A percentile compares a stretch with the other conserved stretches of the same genome.
phyloP scores from a whole-genome alignment of 2,888 invertebrate genomes.

The Eledone cirrhosa region DNA sequence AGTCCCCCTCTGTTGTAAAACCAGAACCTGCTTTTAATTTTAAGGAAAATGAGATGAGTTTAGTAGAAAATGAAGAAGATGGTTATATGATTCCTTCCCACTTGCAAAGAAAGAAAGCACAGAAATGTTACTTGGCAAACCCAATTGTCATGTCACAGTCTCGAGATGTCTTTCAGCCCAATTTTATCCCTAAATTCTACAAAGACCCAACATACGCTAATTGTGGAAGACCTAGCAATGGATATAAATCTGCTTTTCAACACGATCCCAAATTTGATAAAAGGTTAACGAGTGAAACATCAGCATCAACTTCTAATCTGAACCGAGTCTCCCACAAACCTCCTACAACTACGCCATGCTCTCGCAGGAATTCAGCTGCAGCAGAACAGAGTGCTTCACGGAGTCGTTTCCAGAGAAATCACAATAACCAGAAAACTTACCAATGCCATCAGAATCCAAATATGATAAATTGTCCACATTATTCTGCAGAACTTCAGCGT shows the following conservation, averaged over 20 bases:
- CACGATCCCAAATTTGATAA: neutral
- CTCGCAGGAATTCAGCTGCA: constrained; percentile 13
- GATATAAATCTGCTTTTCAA: neutral
- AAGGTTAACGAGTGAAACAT: neutral
- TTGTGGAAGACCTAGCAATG: neutral
- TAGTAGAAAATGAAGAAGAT: constrained; percentile 46
- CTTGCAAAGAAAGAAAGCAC: constrained; percentile 30
- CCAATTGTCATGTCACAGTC: neutral
- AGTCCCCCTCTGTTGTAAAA: neutral
- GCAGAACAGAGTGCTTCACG: neutral
- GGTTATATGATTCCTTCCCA: constrained; percentile 57
- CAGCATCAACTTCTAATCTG: constrained; percentile 12
- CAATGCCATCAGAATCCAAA: neutral
- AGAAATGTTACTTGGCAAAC: neutral
- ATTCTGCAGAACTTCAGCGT: constrained; percentile 45
- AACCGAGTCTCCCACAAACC: neutral
- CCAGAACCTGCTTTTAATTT: constrained; percentile 27
- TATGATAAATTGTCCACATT: neutral
- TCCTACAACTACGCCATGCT: neutral
- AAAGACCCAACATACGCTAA: neutral
- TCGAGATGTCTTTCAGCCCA: too few species aligned
- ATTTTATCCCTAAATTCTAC: neutral
- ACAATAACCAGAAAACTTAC: neutral
- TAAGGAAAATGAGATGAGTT: constrained; percentile 16
- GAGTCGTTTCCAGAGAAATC: neutral